These are phyloP conservation scores for Vannuccia rotundouncinata DNA, from an alignment of 2,888 invertebrate species.

Conservation along the genomic window DNA sequence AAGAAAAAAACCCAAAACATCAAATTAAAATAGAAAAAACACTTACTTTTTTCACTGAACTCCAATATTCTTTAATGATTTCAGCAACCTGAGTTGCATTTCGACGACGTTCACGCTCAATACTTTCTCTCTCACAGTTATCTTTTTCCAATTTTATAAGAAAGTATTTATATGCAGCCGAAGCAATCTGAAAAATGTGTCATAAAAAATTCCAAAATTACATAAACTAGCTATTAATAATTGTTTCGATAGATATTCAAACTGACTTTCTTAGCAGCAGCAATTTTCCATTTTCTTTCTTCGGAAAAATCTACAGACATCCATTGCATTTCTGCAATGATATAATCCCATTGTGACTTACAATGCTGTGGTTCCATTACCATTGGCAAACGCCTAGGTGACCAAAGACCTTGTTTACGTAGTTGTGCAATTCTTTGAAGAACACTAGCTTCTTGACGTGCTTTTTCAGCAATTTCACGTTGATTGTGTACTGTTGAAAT, in stretches of 20 bases:
- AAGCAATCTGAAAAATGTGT: not conserved
- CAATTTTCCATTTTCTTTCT: constrained; percentile 94
- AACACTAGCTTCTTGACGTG: constrained; percentile 75
- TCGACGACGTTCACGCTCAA: not conserved
- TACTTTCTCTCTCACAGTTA: not conserved
- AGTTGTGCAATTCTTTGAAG: constrained; percentile 83
- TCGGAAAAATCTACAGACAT: constrained; percentile 92
- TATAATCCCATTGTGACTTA: constrained; percentile 96
- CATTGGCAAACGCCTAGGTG: constrained; percentile 80
- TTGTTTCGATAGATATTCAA: not conserved
- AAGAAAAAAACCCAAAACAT: not conserved
- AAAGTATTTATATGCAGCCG: not conserved
- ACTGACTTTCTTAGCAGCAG: constrained; percentile 74
- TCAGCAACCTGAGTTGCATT: not conserved
- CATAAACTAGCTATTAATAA: not conserved
- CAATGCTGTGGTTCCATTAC: constrained; percentile 66
- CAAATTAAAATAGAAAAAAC: not conserved
- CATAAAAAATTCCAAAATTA: not conserved
- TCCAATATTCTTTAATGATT: not conserved
- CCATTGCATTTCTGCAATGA: constrained; percentile 98
- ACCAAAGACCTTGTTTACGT: constrained; percentile 88
- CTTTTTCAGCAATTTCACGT: constrained; percentile 37
- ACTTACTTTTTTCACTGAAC: not conserved
- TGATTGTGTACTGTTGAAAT: not conserved
- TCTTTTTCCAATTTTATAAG: not conserved